Conservation (phyloP, 2,113 vertebrate genomes). For the Syngnathus floridae region DNA sequence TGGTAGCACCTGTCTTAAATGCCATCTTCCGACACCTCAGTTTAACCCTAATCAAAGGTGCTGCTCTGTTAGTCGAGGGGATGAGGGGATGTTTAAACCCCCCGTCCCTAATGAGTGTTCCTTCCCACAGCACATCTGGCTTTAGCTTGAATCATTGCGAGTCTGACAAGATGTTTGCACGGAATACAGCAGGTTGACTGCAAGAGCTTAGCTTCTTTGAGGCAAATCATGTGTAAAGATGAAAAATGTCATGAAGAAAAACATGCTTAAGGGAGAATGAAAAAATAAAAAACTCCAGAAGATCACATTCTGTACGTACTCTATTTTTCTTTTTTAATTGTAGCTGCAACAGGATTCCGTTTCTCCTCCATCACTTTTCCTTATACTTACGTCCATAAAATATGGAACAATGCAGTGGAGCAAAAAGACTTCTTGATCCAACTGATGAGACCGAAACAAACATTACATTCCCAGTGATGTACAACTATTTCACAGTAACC, state of each 20-base stretch:
- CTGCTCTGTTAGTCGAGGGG: neutral
- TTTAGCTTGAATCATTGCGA: neutral
- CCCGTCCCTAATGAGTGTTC: neutral
- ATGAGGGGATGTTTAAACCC: neutral
- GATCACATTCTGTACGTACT: too few relatives aligned
- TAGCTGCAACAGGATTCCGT: neutral
- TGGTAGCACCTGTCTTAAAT: neutral
- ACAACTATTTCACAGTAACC: too few relatives aligned
- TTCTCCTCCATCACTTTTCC: neutral
- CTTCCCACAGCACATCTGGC: slow-evolving; percentile 1
- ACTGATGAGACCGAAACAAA: too few relatives aligned
- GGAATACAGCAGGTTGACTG: neutral
- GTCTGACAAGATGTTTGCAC: neutral
- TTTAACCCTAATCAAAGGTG: slow-evolving; percentile 1
- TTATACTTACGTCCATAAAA: too few relatives aligned
- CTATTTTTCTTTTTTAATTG: neutral
- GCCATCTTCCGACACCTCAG: neutral
- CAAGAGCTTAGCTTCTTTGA: neutral
- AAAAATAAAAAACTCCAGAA: neutral
- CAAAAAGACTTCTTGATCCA: too few relatives aligned
- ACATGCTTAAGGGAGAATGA: neutral
- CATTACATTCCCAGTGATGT: too few relatives aligned
- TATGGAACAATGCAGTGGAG: too few relatives aligned
- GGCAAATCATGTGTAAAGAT: neutral
- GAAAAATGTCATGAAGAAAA: slow-evolving; percentile 1